phyloP scores from a whole-genome alignment of 2,113 vertebrate genomes.

The Mormoops blainvillei region DNA sequence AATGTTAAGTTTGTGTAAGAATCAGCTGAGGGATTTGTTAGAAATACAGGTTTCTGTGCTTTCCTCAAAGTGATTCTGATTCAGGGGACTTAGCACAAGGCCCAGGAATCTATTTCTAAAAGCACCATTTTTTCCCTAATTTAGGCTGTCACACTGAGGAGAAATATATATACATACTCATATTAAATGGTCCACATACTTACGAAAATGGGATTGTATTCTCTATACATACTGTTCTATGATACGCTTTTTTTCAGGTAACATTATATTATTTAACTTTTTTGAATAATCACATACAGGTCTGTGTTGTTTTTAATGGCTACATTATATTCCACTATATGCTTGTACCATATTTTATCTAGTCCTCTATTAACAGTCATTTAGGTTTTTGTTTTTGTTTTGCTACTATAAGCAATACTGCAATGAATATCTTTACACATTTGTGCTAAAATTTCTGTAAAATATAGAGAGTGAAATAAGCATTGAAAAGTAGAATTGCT shows the following conservation, averaged over 20 bases:
- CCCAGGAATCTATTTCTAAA: not conserved
- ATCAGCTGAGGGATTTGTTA: not conserved
- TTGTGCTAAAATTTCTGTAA: not conserved
- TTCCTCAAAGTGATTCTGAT: not conserved
- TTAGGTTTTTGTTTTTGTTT: not conserved
- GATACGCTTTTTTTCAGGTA: not conserved
- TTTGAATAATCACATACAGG: not conserved
- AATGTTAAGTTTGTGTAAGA: not conserved
- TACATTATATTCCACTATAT: not conserved
- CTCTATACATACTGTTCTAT: not conserved
- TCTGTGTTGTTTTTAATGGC: not conserved
- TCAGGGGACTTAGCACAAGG: not conserved
- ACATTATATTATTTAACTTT: not conserved
- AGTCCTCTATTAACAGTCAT: not conserved
- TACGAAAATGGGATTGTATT: not conserved
- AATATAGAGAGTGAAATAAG: not conserved
- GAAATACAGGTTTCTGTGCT: not conserved
- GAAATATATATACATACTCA: not conserved
- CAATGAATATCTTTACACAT: slow-evolving; percentile 19
- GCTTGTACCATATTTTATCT: not conserved
- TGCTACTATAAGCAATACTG: slow-evolving; percentile 30
- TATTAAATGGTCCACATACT: not conserved
- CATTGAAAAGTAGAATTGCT: not conserved
- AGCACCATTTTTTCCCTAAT: not conserved
- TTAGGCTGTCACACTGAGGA: not conserved